Percentiles rank a stretch among this genome's conserved stretches.
These are phyloP conservation scores for Setophaga petechia DNA, from an alignment of 2,113 vertebrate genomes.

Conservation along the genomic window DNA sequence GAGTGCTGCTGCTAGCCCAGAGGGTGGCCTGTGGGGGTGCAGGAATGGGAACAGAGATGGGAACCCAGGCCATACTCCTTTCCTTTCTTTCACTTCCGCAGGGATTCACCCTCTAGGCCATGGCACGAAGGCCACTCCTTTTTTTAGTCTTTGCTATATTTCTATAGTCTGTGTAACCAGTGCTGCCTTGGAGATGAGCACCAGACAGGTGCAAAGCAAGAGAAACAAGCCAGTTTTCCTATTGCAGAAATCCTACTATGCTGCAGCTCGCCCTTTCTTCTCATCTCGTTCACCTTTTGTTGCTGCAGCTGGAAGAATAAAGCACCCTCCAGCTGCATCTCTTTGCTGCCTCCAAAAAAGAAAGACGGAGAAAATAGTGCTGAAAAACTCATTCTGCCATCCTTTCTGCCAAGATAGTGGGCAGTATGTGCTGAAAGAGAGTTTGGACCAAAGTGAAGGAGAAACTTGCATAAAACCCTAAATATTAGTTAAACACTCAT, in stretches of 20 bases:
- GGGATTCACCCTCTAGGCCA: not conserved
- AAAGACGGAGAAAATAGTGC: not conserved
- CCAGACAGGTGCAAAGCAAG: not conserved
- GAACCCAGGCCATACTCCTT: not conserved
- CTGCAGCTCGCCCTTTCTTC: not conserved
- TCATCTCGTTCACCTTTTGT: not conserved
- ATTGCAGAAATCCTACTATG: not conserved
- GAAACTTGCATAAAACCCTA: not conserved
- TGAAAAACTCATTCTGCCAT: not conserved
- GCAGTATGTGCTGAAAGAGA: rapidly evolving
- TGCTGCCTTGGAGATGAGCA: not conserved
- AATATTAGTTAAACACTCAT: not conserved
- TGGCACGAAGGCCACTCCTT: not conserved
- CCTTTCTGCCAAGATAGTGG: not conserved
- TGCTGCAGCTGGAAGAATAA: not conserved
- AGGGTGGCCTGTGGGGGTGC: too few species aligned
- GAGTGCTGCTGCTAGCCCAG: not conserved
- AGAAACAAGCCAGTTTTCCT: not conserved
- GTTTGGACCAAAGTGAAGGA: not conserved
- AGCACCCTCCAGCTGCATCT: not conserved
- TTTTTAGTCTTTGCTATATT: not conserved
- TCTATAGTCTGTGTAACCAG: not conserved
- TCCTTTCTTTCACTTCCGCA: not conserved
- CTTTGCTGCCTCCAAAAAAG: not conserved
- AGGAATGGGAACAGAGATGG: not conserved